Conservation (phyloP, 1,140 invertebrate genomes). For the Dryas iulia region DNA sequence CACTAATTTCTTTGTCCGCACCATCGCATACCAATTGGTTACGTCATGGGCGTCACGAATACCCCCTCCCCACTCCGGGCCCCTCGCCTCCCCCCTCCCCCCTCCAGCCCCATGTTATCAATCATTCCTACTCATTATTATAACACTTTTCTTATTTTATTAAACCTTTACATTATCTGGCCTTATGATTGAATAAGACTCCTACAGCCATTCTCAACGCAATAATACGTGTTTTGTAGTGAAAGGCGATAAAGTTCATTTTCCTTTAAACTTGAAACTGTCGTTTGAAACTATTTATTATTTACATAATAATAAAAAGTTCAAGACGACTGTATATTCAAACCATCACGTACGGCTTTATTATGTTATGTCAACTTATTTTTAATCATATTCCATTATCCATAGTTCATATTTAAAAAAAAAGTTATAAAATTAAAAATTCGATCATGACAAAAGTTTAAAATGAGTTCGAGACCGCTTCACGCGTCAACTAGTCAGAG, state of each 20-base stretch:
- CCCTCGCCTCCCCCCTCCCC: slow-evolving; percentile 24
- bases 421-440: neutral
- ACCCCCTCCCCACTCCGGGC: slow-evolving; percentile 25
- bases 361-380: slow-evolving; percentile 13
- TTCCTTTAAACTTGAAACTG: neutral
- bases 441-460: neutral
- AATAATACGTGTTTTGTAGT: neutral
- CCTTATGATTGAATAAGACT: neutral
- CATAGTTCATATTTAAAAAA: neutral
- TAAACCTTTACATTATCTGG: neutral
- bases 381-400: slow-evolving; percentile 5
- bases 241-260: neutral
- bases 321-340: slow-evolving; percentile 5
- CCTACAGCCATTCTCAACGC: neutral
- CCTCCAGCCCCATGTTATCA: slow-evolving; percentile 47
- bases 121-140: slow-evolving; percentile 48
- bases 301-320: slow-evolving; percentile 22
- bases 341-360: slow-evolving; percentile 14
- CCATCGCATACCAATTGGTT: slow-evolving; percentile 62
- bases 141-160: slow-evolving; percentile 25
- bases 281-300: slow-evolving; percentile 20
- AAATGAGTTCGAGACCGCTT: neutral
- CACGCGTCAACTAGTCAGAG: slow-evolving; percentile 5
- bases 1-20: slow-evolving; percentile 53
- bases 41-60: slow-evolving; percentile 55